Evolutionary conservation across 2,113 vertebrate genomes (phyloP), one percentile per base, ranked within the genome.

Genomic region (Danionella cerebrum): DNA sequence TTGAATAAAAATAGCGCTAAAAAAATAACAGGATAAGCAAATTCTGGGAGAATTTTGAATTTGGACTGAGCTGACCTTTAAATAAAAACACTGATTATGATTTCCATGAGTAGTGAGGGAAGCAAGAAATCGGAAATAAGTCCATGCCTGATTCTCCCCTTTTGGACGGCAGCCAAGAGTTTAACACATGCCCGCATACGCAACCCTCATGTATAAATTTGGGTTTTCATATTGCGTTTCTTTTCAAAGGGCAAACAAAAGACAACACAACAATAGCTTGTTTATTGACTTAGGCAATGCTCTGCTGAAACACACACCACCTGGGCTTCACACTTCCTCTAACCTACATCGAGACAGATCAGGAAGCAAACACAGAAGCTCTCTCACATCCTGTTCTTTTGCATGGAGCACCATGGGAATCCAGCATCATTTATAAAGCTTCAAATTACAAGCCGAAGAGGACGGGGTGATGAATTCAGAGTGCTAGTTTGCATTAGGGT

Each of bases 41-140:
- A 33, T 5, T 33, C 5, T 33, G 5, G 3, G 5, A 33, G 29
- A 33, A 33, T 33, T 33, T 33, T 3, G 5, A 33, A 6, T 33
- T 33, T 9, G 29, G 9, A 3, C 9, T 33, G 3, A 33, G 9
- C 29, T 33, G 9, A 9, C 29, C 29, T 33, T 33, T 53, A 78
- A 65, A 78, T 64, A 74, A 76, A 76, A 79, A 78, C 74, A 76
- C 65, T 74, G 78, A 77, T 71, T 76, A 70, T 74, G 74, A 76
- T 27, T 69, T 68, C 75, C 79, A 80, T 77, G 77, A 64, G 80
- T 78, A 70, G 76, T 76, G 65, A 69, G 42, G 69, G 53, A 70
- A 80, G 77, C 76, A 82, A 75, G 66, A 69, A 67, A 74, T 79
- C 74, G 75, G 67, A 74, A 77, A 78, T 71, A 76, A 77, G 65